Percentiles rank a stretch among this genome's conserved stretches.
These are phyloP conservation scores for Tenualosa ilisha DNA, from an alignment of 2,797 vertebrate genomes.

Conservation along the genomic window DNA sequence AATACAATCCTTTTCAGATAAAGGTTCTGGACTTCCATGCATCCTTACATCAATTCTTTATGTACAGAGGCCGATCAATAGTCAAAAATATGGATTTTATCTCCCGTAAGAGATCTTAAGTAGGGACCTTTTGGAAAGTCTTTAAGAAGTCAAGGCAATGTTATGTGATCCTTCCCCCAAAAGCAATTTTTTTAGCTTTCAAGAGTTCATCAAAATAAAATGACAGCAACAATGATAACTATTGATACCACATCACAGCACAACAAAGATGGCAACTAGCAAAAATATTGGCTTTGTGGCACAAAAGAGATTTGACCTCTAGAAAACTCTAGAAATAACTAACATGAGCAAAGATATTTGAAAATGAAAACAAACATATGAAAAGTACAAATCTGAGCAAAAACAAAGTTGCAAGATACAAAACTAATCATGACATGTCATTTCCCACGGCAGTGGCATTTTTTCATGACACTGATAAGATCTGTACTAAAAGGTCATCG, in stretches of 20 bases:
- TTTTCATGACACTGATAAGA: conserved; percentile 64
- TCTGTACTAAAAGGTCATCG: conserved; percentile 49
- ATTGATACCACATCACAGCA: conserved; percentile 70
- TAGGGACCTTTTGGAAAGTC: conserved; percentile 88
- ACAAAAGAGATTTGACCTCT: conserved; percentile 56
- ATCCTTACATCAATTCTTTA: conserved; percentile 91
- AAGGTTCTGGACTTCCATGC: conserved; percentile 91
- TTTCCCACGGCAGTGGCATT: conserved; percentile 56
- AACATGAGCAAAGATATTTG: conserved; percentile 51
- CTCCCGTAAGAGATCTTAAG: conserved; percentile 85
- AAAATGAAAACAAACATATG: conserved; percentile 66
- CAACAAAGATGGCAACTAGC: conserved; percentile 52
- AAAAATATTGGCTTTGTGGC: conserved; percentile 57
- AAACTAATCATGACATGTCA: conserved; percentile 37
- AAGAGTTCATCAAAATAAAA: conserved; percentile 86
- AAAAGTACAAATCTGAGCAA: conserved; percentile 57
- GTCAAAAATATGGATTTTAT: conserved; percentile 93
- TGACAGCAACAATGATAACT: conserved; percentile 75
- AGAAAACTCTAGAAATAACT: conserved; percentile 61
- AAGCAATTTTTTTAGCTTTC: conserved; percentile 75
- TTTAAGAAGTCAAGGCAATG: conserved; percentile 97
- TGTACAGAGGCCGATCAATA: conserved; percentile 96
- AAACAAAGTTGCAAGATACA: conserved; percentile 51
- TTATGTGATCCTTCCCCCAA: conserved; percentile 87
- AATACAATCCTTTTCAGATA: conserved; percentile 99